Conservation (phyloP, 2,888 invertebrate species). For the Drosophila aldrichi region DNA sequence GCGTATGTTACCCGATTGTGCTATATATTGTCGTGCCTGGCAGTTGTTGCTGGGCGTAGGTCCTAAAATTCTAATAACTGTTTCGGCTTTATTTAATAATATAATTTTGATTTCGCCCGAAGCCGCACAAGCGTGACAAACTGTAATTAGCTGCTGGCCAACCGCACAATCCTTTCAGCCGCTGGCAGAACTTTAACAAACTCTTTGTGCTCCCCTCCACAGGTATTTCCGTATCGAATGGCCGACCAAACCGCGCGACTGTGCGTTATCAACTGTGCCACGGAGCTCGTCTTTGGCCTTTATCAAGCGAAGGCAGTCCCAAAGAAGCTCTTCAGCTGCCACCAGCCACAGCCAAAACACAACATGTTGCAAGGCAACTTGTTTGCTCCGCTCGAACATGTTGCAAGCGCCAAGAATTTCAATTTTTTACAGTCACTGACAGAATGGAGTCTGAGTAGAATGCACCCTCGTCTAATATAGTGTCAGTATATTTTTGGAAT, state of each 20-base stretch:
- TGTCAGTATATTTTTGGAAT: not conserved
- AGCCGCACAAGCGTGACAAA: constrained; percentile 13
- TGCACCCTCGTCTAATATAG: not conserved
- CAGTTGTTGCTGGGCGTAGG: not conserved
- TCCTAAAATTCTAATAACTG: constrained; percentile 5
- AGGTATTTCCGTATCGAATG: constrained; percentile 6
- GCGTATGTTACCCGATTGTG: constrained; percentile 65
- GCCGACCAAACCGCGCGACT: constrained; percentile 59
- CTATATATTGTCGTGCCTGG: constrained; percentile 19
- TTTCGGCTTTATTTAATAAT: constrained; percentile 2
- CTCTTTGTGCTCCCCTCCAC: not conserved
- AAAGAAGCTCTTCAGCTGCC: constrained; percentile 35
- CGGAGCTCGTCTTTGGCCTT: constrained; percentile 40
- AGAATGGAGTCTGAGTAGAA: not conserved
- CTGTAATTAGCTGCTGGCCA: constrained; percentile 20
- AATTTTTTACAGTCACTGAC: not conserved
- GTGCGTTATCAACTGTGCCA: constrained; percentile 75
- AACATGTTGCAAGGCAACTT: constrained; percentile 66
- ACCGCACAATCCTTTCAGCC: not conserved
- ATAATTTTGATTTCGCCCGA: constrained; percentile 1
- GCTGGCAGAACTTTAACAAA: constrained; percentile 16
- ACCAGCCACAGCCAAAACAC: constrained; percentile 64
- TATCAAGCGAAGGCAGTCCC: constrained; percentile 42
- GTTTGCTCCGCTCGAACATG: constrained; percentile 54
- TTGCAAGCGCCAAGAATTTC: constrained; percentile 16